phyloP scores from a whole-genome alignment of 2,113 vertebrate genomes.

The Elephantulus edwardii region DNA sequence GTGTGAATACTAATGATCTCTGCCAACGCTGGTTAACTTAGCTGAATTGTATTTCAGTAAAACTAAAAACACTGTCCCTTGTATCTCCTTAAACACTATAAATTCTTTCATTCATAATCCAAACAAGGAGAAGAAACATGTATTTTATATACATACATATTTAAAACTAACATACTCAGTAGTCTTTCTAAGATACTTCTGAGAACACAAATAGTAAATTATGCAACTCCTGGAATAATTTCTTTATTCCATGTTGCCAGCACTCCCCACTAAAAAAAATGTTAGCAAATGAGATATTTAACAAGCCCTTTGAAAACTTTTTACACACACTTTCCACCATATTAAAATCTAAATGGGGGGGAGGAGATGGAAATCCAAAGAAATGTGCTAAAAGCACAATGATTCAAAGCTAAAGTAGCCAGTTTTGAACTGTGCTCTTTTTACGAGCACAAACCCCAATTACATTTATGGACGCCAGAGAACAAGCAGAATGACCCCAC shows the following conservation, averaged over 20 bases:
- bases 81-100: not conserved
- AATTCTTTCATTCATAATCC: slow-evolving; percentile 36
- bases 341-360: not conserved
- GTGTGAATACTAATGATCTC: slow-evolving; percentile 36
- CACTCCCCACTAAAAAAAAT: not conserved
- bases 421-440: slow-evolving; percentile 18
- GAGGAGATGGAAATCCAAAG: not conserved
- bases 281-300: slow-evolving; percentile 43
- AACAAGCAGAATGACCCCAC: slow-evolving; percentile 39
- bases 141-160: too few relatives aligned
- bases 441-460: slow-evolving; percentile 27
- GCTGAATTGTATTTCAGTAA: slow-evolving; percentile 7
- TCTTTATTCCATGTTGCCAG: slow-evolving; percentile 36
- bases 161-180: slow-evolving; percentile 41
- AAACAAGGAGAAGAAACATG: slow-evolving; percentile 3
- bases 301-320: slow-evolving; percentile 22
- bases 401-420: slow-evolving; percentile 38
- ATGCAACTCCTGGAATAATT: slow-evolving; percentile 29
- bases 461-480: slow-evolving; percentile 29
- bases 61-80: not conserved
- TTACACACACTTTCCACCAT: not conserved
- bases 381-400: slow-evolving; percentile 25
- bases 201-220: slow-evolving; percentile 29
- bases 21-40: slow-evolving; percentile 48
- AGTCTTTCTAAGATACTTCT: slow-evolving; percentile 39